phyloP scores from a whole-genome alignment of 2,797 vertebrate genomes.

The Sebastes nivosus region DNA sequence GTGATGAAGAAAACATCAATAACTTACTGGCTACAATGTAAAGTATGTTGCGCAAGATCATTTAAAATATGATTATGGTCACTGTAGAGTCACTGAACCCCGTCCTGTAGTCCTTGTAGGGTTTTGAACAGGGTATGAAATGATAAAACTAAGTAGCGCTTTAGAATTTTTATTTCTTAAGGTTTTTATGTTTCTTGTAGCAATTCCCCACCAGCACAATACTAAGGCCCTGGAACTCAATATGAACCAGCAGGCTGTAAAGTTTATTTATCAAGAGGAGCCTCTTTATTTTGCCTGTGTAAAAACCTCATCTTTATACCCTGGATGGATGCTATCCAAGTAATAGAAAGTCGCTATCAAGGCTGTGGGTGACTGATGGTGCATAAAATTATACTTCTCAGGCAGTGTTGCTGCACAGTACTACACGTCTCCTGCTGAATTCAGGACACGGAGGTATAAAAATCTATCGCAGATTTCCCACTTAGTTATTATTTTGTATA shows the following conservation, averaged over 20 bases:
- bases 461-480: not conserved
- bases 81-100: not conserved
- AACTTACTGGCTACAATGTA: not conserved
- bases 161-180: not conserved
- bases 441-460: not conserved
- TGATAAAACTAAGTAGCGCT: not conserved
- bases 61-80: not conserved
- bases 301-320: not conserved
- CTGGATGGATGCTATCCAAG: constrained; percentile 16
- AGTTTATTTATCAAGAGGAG: constrained; percentile 19
- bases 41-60: not conserved
- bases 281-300: constrained; percentile 16
- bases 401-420: not conserved
- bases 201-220: not conserved
- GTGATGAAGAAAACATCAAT: not conserved
- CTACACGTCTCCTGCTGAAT: not conserved
- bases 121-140: not conserved
- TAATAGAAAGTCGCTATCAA: constrained; percentile 1
- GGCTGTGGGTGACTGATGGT: not conserved
- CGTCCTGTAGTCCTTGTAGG: not conserved
- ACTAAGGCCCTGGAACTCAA: not conserved
- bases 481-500: not conserved
- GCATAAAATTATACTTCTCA: constrained; percentile 16
- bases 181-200: not conserved
- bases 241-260: constrained; percentile 19